Evolutionary conservation across 2,888 invertebrate species (phyloP).

Genomic region (Drosophila mercatorum): DNA sequence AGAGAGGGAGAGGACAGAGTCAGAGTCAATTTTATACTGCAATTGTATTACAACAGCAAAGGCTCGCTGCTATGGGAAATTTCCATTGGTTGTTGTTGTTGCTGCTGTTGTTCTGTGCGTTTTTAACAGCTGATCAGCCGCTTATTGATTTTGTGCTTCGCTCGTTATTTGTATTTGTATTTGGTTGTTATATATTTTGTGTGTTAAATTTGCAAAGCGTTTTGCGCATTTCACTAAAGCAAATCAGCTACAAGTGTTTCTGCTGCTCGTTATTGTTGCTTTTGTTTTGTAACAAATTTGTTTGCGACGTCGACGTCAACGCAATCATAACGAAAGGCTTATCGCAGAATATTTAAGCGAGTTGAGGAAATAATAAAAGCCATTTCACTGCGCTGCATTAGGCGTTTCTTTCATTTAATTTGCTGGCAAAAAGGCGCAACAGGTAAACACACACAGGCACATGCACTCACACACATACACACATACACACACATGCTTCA

Average conservation of each 20-base stretch:
- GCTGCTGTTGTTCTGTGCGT: constrained; percentile 35
- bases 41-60: constrained; percentile 55
- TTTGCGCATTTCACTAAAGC: constrained; percentile 45
- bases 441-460: constrained; percentile 49
- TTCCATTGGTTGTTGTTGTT: constrained; percentile 56
- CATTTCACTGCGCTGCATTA: constrained; percentile 12
- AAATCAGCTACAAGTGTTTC: constrained; percentile 22
- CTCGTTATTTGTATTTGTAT: background rate
- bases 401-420: constrained; percentile 23
- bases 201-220: constrained; percentile 25
- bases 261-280: constrained; percentile 22
- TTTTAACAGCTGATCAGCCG: constrained; percentile 67
- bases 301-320: constrained; percentile 29
- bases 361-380: constrained; percentile 8
- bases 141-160: constrained; percentile 53
- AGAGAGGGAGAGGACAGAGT: constrained; percentile 22
- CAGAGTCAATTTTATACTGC: constrained; percentile 54
- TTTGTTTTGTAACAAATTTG: constrained; percentile 53
- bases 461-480: constrained; percentile 5
- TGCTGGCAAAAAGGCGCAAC: constrained; percentile 56
- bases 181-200: constrained; percentile 4
- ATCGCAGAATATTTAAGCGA: constrained; percentile 51
- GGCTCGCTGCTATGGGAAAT: constrained; percentile 65
- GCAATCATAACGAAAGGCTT: constrained; percentile 60
- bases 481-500: constrained; percentile 17